phyloP scores from a whole-genome alignment of 2,797 vertebrate genomes.

The Acestrorhynchus altus region DNA sequence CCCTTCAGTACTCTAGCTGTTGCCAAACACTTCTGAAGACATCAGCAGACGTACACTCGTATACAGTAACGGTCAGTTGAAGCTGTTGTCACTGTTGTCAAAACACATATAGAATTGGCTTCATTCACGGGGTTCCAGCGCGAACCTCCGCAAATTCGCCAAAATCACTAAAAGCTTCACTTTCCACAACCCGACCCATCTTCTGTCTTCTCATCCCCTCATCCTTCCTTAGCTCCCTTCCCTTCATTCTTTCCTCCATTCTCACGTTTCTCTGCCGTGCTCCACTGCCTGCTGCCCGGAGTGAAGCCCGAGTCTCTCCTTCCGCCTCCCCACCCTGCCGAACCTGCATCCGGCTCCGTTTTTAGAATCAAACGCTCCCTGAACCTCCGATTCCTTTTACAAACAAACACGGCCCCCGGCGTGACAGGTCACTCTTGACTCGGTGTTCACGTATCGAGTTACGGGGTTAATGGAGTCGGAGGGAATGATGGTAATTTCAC shows the following conservation, averaged over 20 bases:
- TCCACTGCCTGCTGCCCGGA: neutral
- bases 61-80: no score
- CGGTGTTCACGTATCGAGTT: neutral
- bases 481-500: neutral
- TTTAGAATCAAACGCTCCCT: neutral
- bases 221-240: neutral
- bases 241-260: slow-evolving; percentile 19
- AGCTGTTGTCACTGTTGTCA: no score
- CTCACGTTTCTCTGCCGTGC: neutral
- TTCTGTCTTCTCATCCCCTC: neutral
- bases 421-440: neutral
- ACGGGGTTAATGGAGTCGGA: neutral
- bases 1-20: no score
- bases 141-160: no score
- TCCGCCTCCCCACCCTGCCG: neutral
- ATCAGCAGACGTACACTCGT: no score
- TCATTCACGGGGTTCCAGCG: no score
- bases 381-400: neutral
- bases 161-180: no score
- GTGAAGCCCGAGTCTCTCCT: neutral
- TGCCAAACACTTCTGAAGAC: no score
- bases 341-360: neutral
- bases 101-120: no score
- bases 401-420: neutral
- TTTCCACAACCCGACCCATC: no score